A percentile compares a stretch with the other conserved stretches of the same genome.
Conservation (phyloP, 92 coral and sea anemone genomes). For the Porites rus region DNA sequence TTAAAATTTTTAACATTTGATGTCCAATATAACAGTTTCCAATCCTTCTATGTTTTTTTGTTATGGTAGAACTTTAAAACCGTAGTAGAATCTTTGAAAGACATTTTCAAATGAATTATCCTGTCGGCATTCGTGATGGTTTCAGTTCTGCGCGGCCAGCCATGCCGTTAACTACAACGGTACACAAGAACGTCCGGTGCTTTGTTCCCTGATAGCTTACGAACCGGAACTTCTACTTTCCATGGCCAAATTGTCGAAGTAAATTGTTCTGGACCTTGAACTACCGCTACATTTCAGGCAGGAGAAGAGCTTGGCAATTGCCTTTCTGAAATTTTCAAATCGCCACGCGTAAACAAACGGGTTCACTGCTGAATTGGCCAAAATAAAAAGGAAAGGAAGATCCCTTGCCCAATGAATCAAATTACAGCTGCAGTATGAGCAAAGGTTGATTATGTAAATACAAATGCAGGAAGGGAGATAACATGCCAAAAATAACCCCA, state of each 20-base stretch:
- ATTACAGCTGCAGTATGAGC: conserved; percentile 76
- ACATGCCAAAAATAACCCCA: conserved; percentile 68
- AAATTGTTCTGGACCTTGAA: neutral
- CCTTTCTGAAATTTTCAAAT: conserved; percentile 76
- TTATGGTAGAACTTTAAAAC: no score
- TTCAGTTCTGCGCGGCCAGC: no score
- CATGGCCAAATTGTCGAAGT: neutral
- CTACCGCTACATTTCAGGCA: neutral
- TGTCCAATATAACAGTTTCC: no score
- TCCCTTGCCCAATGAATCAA: conserved; percentile 82
- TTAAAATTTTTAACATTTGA: no score
- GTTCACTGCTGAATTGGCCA: conserved; percentile 77
- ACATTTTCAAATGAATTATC: no score
- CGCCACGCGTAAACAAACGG: conserved; percentile 86
- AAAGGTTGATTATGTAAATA: conserved; percentile 83
- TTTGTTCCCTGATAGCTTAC: no score
- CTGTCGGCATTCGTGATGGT: no score
- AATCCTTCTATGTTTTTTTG: no score
- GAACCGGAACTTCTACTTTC: neutral
- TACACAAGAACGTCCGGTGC: no score
- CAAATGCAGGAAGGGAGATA: conserved; percentile 75
- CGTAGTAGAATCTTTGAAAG: no score
- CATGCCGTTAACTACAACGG: no score
- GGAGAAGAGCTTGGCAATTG: conserved; percentile 36
- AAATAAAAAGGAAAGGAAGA: conserved; percentile 71